Percentiles rank a stretch among this genome's conserved stretches.
Evolutionary conservation across 2,797 vertebrate genomes (phyloP).

Genomic region (Aulostomus chinensis): DNA sequence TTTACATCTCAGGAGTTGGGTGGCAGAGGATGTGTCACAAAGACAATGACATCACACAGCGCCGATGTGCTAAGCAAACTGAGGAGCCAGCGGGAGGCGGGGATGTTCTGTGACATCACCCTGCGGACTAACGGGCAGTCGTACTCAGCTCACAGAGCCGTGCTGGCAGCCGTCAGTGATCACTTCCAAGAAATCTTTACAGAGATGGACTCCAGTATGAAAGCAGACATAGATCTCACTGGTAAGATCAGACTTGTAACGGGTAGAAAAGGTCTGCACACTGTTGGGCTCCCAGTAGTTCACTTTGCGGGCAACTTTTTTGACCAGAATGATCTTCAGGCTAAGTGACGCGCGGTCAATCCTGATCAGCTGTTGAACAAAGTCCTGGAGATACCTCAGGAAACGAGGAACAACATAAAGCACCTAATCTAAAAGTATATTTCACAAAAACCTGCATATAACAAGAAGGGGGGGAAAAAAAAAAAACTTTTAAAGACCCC

Average conservation of each 20-base stretch:
- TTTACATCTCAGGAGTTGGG: slow-evolving; percentile 26
- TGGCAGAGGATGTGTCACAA: slow-evolving; percentile 67
- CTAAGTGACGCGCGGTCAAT: too few relatives aligned
- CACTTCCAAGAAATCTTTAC: slow-evolving; percentile 85
- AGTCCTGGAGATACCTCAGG: too few relatives aligned
- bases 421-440: too few relatives aligned
- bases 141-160: slow-evolving; percentile 81
- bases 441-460: too few relatives aligned
- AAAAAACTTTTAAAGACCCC: too few relatives aligned
- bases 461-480: too few relatives aligned
- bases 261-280: background rate
- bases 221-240: slow-evolving; percentile 81
- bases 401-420: too few relatives aligned
- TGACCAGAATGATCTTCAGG: too few relatives aligned
- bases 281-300: too few relatives aligned
- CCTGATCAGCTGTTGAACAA: too few relatives aligned
- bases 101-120: slow-evolving; percentile 85
- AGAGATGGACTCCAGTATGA: slow-evolving; percentile 77
- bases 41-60: slow-evolving; percentile 75
- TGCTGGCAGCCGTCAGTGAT: slow-evolving; percentile 84
- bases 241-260: slow-evolving; percentile 67
- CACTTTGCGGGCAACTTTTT: too few relatives aligned
- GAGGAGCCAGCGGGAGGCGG: slow-evolving; percentile 81
- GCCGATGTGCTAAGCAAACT: slow-evolving; percentile 77
- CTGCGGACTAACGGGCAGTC: slow-evolving; percentile 75